Conservation (phyloP, 1,140 invertebrate genomes). For the Saccostrea echinata region DNA sequence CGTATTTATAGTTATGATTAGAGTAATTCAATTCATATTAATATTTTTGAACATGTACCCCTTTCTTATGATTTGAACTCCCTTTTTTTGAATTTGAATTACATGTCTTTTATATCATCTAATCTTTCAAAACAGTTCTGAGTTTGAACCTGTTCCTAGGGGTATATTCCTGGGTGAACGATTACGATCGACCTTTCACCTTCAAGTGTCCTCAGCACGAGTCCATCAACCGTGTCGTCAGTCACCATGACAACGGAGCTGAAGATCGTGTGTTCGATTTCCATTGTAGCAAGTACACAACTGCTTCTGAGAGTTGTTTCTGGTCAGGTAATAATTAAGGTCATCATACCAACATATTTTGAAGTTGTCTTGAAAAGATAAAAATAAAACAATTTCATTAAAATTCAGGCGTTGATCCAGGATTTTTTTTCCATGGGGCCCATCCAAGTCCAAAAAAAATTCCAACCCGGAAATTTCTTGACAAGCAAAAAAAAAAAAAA, state of each 20-base stretch:
- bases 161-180: not conserved
- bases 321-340: not conserved
- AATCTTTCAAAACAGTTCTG: not conserved
- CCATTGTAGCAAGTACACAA: not conserved
- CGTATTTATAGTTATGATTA: too few relatives aligned
- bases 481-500: too few relatives aligned
- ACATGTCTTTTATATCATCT: not conserved
- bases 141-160: not conserved
- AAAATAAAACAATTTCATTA: too few relatives aligned
- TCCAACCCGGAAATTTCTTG: too few relatives aligned
- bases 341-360: not conserved
- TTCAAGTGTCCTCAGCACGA: constrained; percentile 5
- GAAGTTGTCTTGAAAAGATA: too few relatives aligned
- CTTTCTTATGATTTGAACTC: too few relatives aligned
- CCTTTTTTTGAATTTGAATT: too few relatives aligned
- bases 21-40: too few relatives aligned
- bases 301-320: constrained; percentile 1
- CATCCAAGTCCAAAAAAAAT: too few relatives aligned
- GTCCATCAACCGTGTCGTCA: not conserved
- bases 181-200: constrained; percentile 25
- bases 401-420: too few relatives aligned
- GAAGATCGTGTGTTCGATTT: constrained; percentile 37
- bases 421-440: too few relatives aligned
- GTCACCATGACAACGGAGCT: not conserved
- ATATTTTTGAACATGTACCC: too few relatives aligned